A percentile compares a stretch with the other conserved stretches of the same genome.
Evolutionary conservation across 2,797 vertebrate genomes (phyloP).

Genomic region (Lagocephalus sceleratus): DNA sequence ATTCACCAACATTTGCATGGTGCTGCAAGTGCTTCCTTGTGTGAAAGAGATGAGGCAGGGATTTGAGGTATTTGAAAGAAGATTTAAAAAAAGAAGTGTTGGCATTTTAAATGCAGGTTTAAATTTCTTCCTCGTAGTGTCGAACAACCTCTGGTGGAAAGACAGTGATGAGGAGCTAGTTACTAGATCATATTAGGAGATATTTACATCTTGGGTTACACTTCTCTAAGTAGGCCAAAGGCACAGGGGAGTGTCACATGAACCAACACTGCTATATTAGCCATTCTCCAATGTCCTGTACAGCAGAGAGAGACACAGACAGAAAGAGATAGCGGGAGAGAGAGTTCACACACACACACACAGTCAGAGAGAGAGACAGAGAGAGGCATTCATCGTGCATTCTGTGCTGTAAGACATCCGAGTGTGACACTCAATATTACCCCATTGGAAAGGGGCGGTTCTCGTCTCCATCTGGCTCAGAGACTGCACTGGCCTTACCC

Average conservation of each 20-base stretch:
- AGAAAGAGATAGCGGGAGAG: slow-evolving; percentile 6
- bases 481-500: slow-evolving; percentile 27
- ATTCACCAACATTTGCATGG: background rate
- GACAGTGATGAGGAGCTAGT: background rate
- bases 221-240: slow-evolving; percentile 58
- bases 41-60: background rate
- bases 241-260: slow-evolving; percentile 54
- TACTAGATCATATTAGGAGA: slow-evolving; percentile 22
- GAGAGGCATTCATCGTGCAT: slow-evolving; percentile 36
- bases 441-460: slow-evolving; percentile 33
- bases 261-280: slow-evolving; percentile 47
- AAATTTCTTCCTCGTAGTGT: no score
- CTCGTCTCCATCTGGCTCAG: slow-evolving; percentile 29
- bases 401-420: slow-evolving; percentile 41
- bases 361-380: slow-evolving; percentile 1
- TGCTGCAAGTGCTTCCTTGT: no score
- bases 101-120: no score
- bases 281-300: slow-evolving; percentile 55
- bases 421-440: slow-evolving; percentile 48
- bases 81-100: no score
- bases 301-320: slow-evolving; percentile 15
- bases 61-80: background rate
- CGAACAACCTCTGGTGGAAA: background rate
- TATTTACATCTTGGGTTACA: slow-evolving; percentile 21
- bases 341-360: no score